Percentiles rank a stretch among this genome's conserved stretches.
These are phyloP conservation scores for Lepus europaeus DNA, from an alignment of 2,113 vertebrate genomes.

Conservation along the genomic window DNA sequence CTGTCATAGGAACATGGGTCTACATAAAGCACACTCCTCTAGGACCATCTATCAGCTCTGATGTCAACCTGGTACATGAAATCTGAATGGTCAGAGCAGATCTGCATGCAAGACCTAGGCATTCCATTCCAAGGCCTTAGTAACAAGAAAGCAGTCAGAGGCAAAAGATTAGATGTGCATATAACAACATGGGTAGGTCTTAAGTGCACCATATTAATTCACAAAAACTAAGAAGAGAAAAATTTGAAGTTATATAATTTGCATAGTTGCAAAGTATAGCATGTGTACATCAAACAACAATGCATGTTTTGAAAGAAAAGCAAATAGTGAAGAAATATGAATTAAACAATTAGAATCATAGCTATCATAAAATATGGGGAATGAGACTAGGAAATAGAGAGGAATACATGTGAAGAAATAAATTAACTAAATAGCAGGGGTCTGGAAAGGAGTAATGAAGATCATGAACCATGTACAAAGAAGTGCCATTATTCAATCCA, in stretches of 20 bases:
- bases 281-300: not conserved
- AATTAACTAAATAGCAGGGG: not conserved
- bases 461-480: not conserved
- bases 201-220: constrained; percentile 24
- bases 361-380: not conserved
- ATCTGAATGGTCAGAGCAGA: not conserved
- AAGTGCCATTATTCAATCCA: not conserved
- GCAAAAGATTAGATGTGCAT: not conserved
- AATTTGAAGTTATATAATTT: not conserved
- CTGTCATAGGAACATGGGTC: not conserved
- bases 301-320: not conserved
- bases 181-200: not conserved
- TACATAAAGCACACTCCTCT: not conserved
- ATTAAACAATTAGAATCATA: not conserved
- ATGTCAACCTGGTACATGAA: not conserved
- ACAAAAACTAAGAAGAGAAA: not conserved
- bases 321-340: not conserved
- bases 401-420: not conserved
- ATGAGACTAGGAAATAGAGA: not conserved
- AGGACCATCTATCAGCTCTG: constrained; percentile 10
- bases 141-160: not conserved
- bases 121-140: not conserved
- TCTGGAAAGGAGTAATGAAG: not conserved
- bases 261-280: not conserved
- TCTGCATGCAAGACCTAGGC: not conserved